Evolutionary conservation across 2,797 vertebrate genomes (phyloP).

Genomic region (Xiphorhynchus erythropygius): DNA sequence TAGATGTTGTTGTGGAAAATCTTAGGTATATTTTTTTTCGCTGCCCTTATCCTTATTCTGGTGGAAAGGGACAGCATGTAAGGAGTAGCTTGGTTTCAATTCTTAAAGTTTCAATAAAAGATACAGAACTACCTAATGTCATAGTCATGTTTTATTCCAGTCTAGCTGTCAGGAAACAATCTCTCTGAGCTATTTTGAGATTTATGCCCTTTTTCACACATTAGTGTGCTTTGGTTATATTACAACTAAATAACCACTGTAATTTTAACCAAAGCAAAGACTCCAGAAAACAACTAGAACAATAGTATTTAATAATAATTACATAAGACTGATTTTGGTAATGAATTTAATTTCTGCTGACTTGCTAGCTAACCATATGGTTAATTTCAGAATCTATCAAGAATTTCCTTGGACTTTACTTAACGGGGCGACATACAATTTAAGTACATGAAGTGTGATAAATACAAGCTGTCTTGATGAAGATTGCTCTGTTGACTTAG

Average conservation of each 20-base stretch:
- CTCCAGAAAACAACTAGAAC: not conserved
- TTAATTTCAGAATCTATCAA: conserved; percentile 57
- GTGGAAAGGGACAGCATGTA: not conserved
- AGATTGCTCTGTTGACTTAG: not conserved
- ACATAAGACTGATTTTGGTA: not conserved
- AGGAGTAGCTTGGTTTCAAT: not conserved
- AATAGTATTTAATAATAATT: not conserved
- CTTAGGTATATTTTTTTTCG: not conserved
- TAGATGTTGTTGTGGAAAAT: not conserved
- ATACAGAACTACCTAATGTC: not conserved
- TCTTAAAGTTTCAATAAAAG: not conserved
- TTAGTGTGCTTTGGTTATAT: not conserved
- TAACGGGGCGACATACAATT: conserved; percentile 33
- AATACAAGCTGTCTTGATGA: conserved; percentile 59
- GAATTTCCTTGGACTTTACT: conserved; percentile 38
- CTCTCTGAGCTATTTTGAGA: not conserved
- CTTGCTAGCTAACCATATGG: conserved; percentile 24
- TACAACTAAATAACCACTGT: not conserved
- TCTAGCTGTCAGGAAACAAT: not conserved
- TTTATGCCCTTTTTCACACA: not conserved
- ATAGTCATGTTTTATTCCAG: not conserved
- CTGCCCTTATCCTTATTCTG: not conserved
- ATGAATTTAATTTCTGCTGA: not conserved
- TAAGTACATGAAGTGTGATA: conserved; percentile 51
- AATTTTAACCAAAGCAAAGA: not conserved